phyloP scores from a whole-genome alignment of 2,888 invertebrate genomes.

The Polia nebulosa region DNA sequence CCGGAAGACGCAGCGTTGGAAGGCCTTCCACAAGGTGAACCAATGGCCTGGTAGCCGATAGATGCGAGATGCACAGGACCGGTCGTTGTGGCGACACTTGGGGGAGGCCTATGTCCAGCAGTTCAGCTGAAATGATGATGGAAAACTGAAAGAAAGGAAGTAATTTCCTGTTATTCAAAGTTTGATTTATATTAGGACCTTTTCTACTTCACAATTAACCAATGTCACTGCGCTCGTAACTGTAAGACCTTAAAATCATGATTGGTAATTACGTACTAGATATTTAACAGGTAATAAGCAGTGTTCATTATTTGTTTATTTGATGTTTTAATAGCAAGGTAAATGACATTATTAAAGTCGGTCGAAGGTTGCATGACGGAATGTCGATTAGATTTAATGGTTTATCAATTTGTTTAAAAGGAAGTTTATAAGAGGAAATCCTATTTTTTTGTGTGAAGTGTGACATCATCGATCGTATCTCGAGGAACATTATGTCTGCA shows the following conservation, averaged over 20 bases:
- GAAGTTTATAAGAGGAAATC: background rate
- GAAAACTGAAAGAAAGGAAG: too few relatives aligned
- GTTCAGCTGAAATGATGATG: too few relatives aligned
- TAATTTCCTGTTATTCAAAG: too few relatives aligned
- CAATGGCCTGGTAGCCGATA: too few relatives aligned
- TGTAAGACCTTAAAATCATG: conserved; percentile 23
- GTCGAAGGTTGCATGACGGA: conserved; percentile 31
- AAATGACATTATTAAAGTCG: conserved; percentile 29
- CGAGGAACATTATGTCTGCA: too few relatives aligned
- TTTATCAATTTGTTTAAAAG: background rate
- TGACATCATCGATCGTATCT: too few relatives aligned
- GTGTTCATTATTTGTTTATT: conserved; percentile 14
- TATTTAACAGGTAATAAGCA: conserved; percentile 13
- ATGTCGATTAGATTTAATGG: conserved; percentile 5
- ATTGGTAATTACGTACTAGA: conserved; percentile 18
- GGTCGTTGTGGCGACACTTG: too few relatives aligned
- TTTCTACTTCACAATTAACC: background rate
- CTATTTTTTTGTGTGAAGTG: background rate
- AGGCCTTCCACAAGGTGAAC: too few relatives aligned
- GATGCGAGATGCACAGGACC: too few relatives aligned
- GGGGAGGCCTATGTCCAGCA: too few relatives aligned
- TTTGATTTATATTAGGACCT: too few relatives aligned
- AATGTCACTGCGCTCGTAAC: conserved; percentile 7
- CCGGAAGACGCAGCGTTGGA: too few relatives aligned
- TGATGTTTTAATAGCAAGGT: conserved; percentile 22